Evolutionary conservation across 2,888 invertebrate species (phyloP).

Genomic region (Fabriciana adippe): DNA sequence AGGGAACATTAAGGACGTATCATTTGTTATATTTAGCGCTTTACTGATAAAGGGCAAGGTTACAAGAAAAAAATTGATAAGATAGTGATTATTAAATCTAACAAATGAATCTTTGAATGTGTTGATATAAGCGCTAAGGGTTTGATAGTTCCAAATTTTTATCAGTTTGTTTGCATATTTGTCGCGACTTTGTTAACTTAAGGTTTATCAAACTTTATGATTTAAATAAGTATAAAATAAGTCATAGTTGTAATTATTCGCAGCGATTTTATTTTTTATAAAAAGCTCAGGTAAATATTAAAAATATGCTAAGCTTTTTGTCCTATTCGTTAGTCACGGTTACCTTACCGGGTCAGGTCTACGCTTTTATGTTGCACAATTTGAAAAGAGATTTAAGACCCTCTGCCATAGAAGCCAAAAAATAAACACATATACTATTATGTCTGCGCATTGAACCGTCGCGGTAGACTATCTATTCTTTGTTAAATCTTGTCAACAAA

Average conservation of each 20-base stretch:
- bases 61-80: constrained; percentile 42
- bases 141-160: constrained; percentile 61
- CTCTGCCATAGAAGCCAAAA: constrained; percentile 67
- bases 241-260: constrained; percentile 24
- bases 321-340: constrained; percentile 65
- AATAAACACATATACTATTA: constrained; percentile 74
- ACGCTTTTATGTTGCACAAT: constrained; percentile 73
- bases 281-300: constrained; percentile 54
- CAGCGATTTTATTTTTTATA: constrained; percentile 13
- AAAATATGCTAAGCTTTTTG: constrained; percentile 48
- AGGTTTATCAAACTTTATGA: constrained; percentile 34
- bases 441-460: constrained; percentile 74
- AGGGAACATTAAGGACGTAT: not conserved
- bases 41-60: constrained; percentile 39
- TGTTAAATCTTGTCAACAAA: constrained; percentile 71
- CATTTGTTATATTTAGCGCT: not conserved
- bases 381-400: constrained; percentile 67
- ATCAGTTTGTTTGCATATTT: constrained; percentile 63
- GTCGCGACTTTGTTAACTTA: constrained; percentile 56
- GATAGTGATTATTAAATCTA: constrained; percentile 40
- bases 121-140: constrained; percentile 54
- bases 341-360: constrained; percentile 65
- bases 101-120: constrained; percentile 56
- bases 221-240: not conserved
- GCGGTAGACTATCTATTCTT: constrained; percentile 71